Base-by-base conservation (phyloP, 2,113 vertebrate genomes). In the human region DNA sequence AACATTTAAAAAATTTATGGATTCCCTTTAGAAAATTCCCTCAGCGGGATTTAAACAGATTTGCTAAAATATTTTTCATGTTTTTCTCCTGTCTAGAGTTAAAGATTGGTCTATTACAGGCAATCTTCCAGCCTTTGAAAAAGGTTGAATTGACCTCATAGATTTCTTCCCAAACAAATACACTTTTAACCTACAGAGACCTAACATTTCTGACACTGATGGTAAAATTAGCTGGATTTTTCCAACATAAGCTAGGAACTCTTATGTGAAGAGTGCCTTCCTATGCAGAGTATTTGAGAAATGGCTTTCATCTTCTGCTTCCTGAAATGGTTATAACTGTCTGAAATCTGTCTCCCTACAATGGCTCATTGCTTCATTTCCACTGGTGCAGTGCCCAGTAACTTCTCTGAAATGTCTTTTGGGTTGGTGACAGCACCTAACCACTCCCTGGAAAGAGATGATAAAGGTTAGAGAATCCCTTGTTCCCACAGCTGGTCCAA, bases 101-200 rank as follows among this genome's bases (percentile, higher is more conserved):
- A 78, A 78, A 96, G 23, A 94, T 72, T 32, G 90, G 73, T 89
- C 30, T 38, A 70, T 96, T 93, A 55, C 0, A 52, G 90, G 32
- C 66, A 95, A 93, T 68, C 43, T 48, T 25, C 6, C 12, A 76
- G 48, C 2, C n/a, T 86, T 89, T 91, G 94, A 76, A 52, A 95
- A 91, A 96, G 89, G 73, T 64, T 91, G 76, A 93, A 96, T n/a
- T 85, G 96, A 97, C 90, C 86, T 92, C 57, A 66, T 43, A 52
- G 73, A 81, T 83, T 96, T 97, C 43, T 76, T 83, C 23, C 79
- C 83, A 89, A 85, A 89, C 18, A 93, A 94, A 95, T 72, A 50
- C 55, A 89, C 85, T 94, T 96, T 87, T 93, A 91, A 80, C 17
- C 27, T 43, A 48, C 2, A 35, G 38, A 81, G 59, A 76, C 59